Evolutionary conservation across 2,797 vertebrate species (phyloP).

Genomic region (Alosa sapidissima): DNA sequence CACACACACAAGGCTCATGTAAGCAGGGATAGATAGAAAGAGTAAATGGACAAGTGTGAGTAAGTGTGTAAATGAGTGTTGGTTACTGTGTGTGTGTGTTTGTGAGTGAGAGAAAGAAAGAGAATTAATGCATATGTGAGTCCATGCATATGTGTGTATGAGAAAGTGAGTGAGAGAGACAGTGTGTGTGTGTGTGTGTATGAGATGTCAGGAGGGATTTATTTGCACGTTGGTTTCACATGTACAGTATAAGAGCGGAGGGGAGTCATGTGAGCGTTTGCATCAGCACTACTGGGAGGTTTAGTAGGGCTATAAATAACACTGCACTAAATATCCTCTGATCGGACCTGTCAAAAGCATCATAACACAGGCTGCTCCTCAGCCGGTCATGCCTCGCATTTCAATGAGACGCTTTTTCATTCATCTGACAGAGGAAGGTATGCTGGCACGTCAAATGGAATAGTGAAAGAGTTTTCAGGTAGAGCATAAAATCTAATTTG

Average conservation of each 20-base stretch:
- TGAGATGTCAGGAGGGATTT: not conserved
- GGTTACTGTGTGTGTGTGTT: not conserved
- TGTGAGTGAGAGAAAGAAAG: not conserved
- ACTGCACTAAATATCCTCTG: not conserved
- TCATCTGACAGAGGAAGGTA: not conserved
- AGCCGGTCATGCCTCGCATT: not conserved
- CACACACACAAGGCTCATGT: not conserved
- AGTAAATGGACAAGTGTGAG: not conserved
- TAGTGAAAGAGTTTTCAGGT: not conserved
- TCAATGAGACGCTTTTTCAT: not conserved
- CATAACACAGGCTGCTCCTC: not conserved
- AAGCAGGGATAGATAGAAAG: not conserved
- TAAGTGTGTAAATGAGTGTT: not conserved
- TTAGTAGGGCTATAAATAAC: constrained; percentile 5
- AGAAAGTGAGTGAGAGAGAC: too few species aligned
- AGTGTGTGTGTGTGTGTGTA: not conserved
- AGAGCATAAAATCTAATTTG: not conserved
- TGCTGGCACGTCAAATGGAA: not conserved
- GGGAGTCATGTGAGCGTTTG: not conserved
- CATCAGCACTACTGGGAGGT: not conserved
- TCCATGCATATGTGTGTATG: too few species aligned
- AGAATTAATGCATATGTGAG: not conserved
- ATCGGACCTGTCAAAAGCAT: not conserved
- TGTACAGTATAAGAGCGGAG: not conserved
- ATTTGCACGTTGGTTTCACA: not conserved